A percentile compares a stretch with the other conserved stretches of the same genome.
phyloP scores from a whole-genome alignment of 2,888 invertebrate species.

The Acleris literana region DNA sequence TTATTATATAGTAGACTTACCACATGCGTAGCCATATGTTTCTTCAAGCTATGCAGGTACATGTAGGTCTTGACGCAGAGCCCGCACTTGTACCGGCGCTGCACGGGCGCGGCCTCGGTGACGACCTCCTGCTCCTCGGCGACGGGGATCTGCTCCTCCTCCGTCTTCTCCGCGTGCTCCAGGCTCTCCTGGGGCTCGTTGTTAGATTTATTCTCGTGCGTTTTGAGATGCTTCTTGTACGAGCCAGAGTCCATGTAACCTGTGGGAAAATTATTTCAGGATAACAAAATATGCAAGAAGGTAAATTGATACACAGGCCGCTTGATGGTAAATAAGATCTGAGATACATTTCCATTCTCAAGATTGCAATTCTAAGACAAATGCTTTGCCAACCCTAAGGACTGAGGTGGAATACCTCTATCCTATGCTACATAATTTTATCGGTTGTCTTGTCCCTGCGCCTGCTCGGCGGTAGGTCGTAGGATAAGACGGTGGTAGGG shows the following conservation, averaged over 20 bases:
- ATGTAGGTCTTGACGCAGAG: constrained; percentile 77
- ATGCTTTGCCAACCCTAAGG: too few species aligned
- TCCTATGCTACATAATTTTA: too few species aligned
- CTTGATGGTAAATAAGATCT: too few species aligned
- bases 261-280: constrained; percentile 40
- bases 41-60: constrained; percentile 77
- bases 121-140: constrained; percentile 9
- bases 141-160: constrained; percentile 30
- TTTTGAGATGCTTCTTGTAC: constrained; percentile 74
- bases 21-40: constrained; percentile 73
- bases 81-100: constrained; percentile 72
- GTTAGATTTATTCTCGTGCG: constrained; percentile 51
- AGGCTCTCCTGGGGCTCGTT: constrained; percentile 31
- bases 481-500: too few species aligned
- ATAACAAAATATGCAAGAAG: too few species aligned
- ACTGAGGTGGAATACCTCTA: too few species aligned
- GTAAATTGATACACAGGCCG: too few species aligned
- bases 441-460: too few species aligned
- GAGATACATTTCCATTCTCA: too few species aligned
- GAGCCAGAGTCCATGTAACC: constrained; percentile 71
- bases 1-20: too few species aligned
- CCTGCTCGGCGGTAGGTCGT: too few species aligned
- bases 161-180: constrained; percentile 41
- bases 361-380: too few species aligned
- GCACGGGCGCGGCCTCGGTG: constrained; percentile 40